These are phyloP conservation scores for Pogonophryne albipinna DNA, from an alignment of 2,797 vertebrate genomes.

Conservation along the genomic window DNA sequence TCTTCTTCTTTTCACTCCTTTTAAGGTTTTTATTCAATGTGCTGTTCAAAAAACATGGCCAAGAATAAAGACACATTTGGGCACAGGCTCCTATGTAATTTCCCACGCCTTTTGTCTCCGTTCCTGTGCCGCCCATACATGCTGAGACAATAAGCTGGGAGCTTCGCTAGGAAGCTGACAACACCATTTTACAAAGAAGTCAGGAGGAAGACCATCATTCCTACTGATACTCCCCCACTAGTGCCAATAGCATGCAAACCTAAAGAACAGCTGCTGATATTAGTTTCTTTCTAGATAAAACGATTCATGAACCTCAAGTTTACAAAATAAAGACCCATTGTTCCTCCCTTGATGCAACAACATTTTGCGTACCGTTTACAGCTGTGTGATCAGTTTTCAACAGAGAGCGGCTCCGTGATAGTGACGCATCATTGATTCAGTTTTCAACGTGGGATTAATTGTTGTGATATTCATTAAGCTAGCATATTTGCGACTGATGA, in stretches of 20 bases:
- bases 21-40: conserved; percentile 51
- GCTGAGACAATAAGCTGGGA: conserved; percentile 75
- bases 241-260: conserved; percentile 31
- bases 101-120: conserved; percentile 79
- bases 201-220: conserved; percentile 49
- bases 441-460: conserved; percentile 63
- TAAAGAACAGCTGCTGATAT: conserved; percentile 43
- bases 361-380: conserved; percentile 35
- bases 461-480: conserved; percentile 54
- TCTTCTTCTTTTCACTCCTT: conserved; percentile 52
- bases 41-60: conserved; percentile 54
- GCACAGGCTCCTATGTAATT: conserved; percentile 77
- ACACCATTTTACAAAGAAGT: conserved; percentile 61
- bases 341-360: conserved; percentile 20
- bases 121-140: conserved; percentile 74
- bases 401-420: conserved; percentile 58
- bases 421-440: conserved; percentile 51
- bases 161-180: conserved; percentile 74
- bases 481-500: conserved; percentile 66
- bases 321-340: conserved; percentile 40
- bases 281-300: conserved; percentile 34
- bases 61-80: conserved; percentile 77
- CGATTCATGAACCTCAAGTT: conserved; percentile 46
- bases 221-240: not conserved
- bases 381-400: conserved; percentile 62